Base-by-base conservation (phyloP, 2,888 invertebrate species). In the Ctena decussata region DNA sequence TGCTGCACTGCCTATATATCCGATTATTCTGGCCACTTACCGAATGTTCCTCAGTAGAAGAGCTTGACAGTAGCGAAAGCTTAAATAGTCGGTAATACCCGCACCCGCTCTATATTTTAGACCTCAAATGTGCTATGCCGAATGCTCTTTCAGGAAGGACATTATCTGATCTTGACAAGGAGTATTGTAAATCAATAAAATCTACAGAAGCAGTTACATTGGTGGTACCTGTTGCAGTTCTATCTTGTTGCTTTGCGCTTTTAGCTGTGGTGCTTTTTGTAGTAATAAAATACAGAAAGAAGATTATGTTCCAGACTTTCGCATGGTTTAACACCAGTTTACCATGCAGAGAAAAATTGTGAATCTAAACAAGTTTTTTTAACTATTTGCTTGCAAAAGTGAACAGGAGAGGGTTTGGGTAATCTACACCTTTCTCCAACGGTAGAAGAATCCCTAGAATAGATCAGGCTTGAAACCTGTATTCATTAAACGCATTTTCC, bases 361-460 rank as follows among this genome's bases (percentile, higher is more conserved):
- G 30, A 78, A 75, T n/a, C 80, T 44, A 3, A 32, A 81, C 35
- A 91, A 91, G 53, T 44, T 72, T 1, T 98, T 98, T 96, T 98
- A 98, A 96, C 98, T 98, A 70, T 98, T 98, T 96, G 97, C 98
- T 91, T 98, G 98, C 95, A 98, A 98, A 96, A 98, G 98, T 96
- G 84, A 88, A 53, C 60, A 78, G 5, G 98, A 98, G 96, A 98
- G 98, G 95, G 97, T 97, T 75, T 98, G 98, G 97, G 98, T 98
- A 60, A 97, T 97, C 46, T 97, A 98, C 94, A 97, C 98, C 93
- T 96, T 98, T 69, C 98, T 98, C 32, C 97, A 98, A 32, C 97
- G 97, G 86, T 96, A 98, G 87, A 98, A 98, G 73, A 96, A 97
- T 97, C 71, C 80, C 0, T 65, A 81, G 93, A 98, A 97, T 37